Evolutionary conservation across 2,797 vertebrate genomes (phyloP), one percentile per base, ranked within the genome.

Genomic region (Oceanodroma leucorhoa): DNA sequence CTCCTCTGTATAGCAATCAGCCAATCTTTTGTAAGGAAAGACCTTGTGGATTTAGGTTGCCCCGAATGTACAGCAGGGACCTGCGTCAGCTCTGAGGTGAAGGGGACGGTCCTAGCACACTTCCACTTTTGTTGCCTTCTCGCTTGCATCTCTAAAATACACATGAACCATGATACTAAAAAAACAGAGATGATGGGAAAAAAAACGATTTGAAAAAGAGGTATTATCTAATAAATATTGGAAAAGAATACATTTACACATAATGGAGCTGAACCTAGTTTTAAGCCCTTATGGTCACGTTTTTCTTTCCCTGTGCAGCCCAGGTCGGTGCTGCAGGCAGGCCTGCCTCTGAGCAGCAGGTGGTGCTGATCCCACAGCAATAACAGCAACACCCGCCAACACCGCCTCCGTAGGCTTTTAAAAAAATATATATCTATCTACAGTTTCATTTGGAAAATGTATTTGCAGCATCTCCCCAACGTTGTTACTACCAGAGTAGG

Each of bases 151-250:
- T 53, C 83, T 90, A 80, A 67, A 93, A 78, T 46, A 80, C 88
- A 75, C 45, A 57, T 0, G 60, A 96, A 48, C 16, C 32, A 48
- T 26, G 61, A 90, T 77, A 87, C 6, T 38, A 20, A 91, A 45
- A 90, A 82, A 45, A 38, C 8, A 70, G 54, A 86, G 75, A 76
- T 38, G 43, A 60, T 65, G 67, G 21, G 30, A 5, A 41, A 20
- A 20, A 67, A 70, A 76, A 21, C 8, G 15, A 48, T 5, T 20
- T 29, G 64, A 24, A 29, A 73, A 70, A 58, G 93, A 95, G 95
- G 88, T 95, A 95, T 85, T 83, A 89, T 62, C 93, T 96, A 97
- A 97, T 96, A 97, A 97, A 97, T 97, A 97, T 5, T 23, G 17
- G 22, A 34, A 75, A 92, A 89, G 32, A 87, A 89, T 20, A n/a